A percentile compares a stretch with the other conserved stretches of the same genome.
Evolutionary conservation across 2,888 invertebrate species (phyloP).

Genomic region (Microctonus brassicae): DNA sequence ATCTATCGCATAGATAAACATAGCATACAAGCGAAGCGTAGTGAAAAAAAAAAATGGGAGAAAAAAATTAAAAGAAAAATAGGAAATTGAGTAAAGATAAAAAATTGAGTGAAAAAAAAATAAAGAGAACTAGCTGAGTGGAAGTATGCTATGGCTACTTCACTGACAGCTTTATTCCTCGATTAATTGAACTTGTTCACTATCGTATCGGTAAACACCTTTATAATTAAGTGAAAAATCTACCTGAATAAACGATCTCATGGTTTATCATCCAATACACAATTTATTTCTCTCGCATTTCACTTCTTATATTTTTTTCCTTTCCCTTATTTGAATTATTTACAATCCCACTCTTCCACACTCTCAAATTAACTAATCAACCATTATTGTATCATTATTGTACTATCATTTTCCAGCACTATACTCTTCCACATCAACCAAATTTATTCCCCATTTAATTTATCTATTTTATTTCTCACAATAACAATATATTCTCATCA

Average conservation of each 20-base stretch:
- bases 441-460: background rate
- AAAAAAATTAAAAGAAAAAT: background rate
- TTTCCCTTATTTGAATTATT: too few species aligned
- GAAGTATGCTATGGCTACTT: background rate
- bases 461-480: background rate
- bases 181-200: conserved; percentile 29
- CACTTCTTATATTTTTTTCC: too few species aligned
- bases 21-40: background rate
- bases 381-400: too few species aligned
- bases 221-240: conserved; percentile 24
- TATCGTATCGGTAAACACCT: conserved; percentile 16
- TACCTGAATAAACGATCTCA: conserved; percentile 19
- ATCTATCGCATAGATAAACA: background rate
- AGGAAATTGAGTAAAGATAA: too few species aligned
- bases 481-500: background rate
- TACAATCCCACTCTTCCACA: too few species aligned
- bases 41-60: background rate
- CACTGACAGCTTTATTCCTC: conserved; percentile 16
- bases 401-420: too few species aligned
- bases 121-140: background rate
- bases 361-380: too few species aligned
- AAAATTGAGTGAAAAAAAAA: conserved; percentile 7
- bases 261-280: background rate
- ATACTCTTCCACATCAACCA: too few species aligned
- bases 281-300: background rate